Base-by-base conservation (phyloP, 2,888 invertebrate genomes). In the Oligia strigilis region DNA sequence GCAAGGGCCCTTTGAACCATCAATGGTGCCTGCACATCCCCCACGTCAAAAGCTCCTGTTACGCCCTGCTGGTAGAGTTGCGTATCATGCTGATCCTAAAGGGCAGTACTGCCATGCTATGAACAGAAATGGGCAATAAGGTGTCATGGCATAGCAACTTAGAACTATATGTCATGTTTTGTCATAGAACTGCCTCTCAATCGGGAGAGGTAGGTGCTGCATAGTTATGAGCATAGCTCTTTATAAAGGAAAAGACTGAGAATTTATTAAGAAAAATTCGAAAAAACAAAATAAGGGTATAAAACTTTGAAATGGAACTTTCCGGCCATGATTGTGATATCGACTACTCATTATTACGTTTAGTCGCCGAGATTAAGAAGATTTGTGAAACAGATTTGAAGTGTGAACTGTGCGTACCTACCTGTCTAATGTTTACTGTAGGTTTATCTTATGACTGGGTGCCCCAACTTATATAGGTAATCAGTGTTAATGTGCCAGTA, bases 141-240 rank as follows among this genome's bases (percentile, higher is more conserved):
- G 5, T 49, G n/a, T 52, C 14, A 52, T 72, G 49, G 49, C 46
- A 13, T 58, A 29, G 19, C 29, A 58, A 40, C 36, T 36, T 64
- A 64, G 17, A 62, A 36, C 64, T 29, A 14, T 62, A 64, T 14
- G n/a, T 40, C n/a, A 4, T 65, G 40, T 65, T 40, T 40, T 49
- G 36, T 36, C 14, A 46, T 46, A 19, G n/a, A 72, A 71, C 75
- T 71, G 19, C n/a, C 72, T 69, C 46, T 69, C 17, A 69, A 65
- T 40, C 36, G 66, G 49, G 36, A 73, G 72, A 72, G 58, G 75
- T 75, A 75, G 73, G 75, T 60, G 73, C 73, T 75, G 58, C 75
- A 75, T 72, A 60, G 58, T 36, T 36, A 46, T 72, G 73, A 72
- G 75, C 75, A 46, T 46, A 58, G 75, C 73, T 75, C 75, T 72